These are phyloP conservation scores for Drosophila pseudoananassae DNA, from an alignment of 1,140 invertebrate species.

Conservation along the genomic window DNA sequence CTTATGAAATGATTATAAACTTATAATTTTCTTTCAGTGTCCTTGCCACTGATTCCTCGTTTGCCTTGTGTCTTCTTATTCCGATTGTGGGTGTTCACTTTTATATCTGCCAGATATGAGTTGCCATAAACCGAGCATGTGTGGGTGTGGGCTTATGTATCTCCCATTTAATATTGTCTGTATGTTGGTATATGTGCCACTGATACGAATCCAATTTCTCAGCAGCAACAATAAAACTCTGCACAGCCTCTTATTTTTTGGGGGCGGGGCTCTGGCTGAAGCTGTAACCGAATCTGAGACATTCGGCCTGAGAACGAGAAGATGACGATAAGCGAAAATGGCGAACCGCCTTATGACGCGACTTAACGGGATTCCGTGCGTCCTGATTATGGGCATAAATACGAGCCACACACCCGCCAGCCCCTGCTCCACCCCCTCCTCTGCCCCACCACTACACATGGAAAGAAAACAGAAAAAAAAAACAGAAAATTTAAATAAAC, in stretches of 20 bases:
- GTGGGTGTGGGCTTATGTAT: constrained; percentile 44
- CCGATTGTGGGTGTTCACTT: constrained; percentile 34
- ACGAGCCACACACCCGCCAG: constrained; percentile 21
- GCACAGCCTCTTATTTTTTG: constrained; percentile 25
- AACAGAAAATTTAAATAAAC: constrained; percentile 77
- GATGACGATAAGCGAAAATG: constrained; percentile 74
- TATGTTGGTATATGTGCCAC: constrained; percentile 24
- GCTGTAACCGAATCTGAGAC: constrained; percentile 15
- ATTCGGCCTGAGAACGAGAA: constrained; percentile 4
- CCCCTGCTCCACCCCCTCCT: background rate
- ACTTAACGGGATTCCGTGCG: constrained; percentile 77
- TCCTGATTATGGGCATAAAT: constrained; percentile 76
- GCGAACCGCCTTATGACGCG: constrained; percentile 75
- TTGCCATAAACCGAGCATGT: constrained; percentile 74
- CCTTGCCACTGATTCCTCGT: background rate
- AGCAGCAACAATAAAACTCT: constrained; percentile 70
- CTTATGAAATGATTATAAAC: no score
- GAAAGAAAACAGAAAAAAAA: no score
- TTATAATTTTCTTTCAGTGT: constrained; percentile 21
- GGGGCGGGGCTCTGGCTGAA: constrained; percentile 45
- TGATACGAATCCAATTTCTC: constrained; percentile 82
- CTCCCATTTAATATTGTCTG: constrained; percentile 22
- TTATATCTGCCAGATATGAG: constrained; percentile 80
- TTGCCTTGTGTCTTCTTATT: background rate
- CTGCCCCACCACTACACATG: constrained; percentile 7